A percentile compares a stretch with the other conserved stretches of the same genome.
Conservation (phyloP, 2,888 invertebrate genomes). For the Heliconius ismenius region DNA sequence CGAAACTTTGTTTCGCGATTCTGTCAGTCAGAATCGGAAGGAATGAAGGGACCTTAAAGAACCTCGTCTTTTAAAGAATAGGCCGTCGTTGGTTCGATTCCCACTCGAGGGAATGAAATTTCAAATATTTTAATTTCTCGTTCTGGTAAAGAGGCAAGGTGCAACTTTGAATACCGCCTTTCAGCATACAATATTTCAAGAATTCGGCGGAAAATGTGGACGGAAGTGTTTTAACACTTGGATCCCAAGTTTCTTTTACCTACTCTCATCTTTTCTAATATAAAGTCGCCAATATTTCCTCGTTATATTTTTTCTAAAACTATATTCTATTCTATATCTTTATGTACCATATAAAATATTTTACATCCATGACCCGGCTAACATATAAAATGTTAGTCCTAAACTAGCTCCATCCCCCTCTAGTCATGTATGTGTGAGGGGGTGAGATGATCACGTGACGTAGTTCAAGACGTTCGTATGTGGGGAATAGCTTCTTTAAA, state of each 20-base stretch:
- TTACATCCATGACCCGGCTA: conserved; percentile 82
- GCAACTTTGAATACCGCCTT: neutral
- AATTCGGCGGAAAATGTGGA: neutral
- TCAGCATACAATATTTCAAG: neutral
- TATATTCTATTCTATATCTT: conserved; percentile 54
- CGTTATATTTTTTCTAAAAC: conserved; percentile 74
- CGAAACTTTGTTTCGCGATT: too few species aligned
- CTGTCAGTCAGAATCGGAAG: too few species aligned
- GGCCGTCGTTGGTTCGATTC: neutral
- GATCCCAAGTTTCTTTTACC: too few species aligned
- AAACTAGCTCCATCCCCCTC: conserved; percentile 67
- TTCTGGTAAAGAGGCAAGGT: neutral
- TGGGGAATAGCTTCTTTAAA: conserved; percentile 57
- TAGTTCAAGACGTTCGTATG: conserved; percentile 64
- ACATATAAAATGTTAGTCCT: conserved; percentile 82
- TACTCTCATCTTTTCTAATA: conserved; percentile 45
- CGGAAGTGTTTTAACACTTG: neutral
- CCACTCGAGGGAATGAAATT: neutral
- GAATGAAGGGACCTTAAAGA: too few species aligned
- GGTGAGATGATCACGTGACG: conserved; percentile 70
- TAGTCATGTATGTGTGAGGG: conserved; percentile 54
- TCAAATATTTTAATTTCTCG: neutral
- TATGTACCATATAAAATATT: conserved; percentile 73
- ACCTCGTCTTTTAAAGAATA: too few species aligned
- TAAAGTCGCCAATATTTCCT: conserved; percentile 68